Evolutionary conservation across 1,140 invertebrate species (phyloP), one percentile per base, ranked within the genome.

Genomic region (Lasaia peninsularis): DNA sequence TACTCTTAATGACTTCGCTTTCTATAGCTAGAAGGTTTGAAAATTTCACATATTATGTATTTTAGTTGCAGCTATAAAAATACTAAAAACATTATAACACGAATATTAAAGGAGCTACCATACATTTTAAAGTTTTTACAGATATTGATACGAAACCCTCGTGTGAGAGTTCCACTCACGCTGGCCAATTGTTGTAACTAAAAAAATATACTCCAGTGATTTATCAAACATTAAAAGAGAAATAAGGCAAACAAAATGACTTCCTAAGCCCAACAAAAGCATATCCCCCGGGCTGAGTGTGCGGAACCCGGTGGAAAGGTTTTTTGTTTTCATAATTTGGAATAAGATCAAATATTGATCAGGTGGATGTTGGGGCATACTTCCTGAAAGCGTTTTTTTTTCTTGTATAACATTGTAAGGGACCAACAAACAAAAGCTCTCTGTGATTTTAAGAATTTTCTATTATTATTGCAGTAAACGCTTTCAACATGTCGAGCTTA

Each of bases 381-480:
- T 20, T 44, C 40, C 18, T 44, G 40, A 44, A 44, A 44, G 40
- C 40, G n/a, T n/a, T n/a, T n/a, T n/a, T 44, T 44, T 44, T 44
- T 44, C 40, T 20, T 44, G 40, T 44, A 3, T 10, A 14, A 18
- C 40, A 11, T 16, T 44, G 40, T 44, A 44, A 18, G 18, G 10
- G 40, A 44, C 18, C 16, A 10, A 16, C 11, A 20, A 16, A 44
- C 40, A 44, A 14, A 14, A 44, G 16, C 40, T 9, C 40, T 18
- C 18, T 44, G 40, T 44, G 40, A 20, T 44, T 44, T 44, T 44
- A 44, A 44, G 16, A 18, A 44, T 44, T 44, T 44, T 20, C 40
- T 18, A 18, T 44, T 44, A 44, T 44, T 44, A 44, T 44, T 44
- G 9, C 5, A 18, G 2, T 44, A 18, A 44, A 44, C 16, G 16